Conservation (phyloP, 2,113 vertebrate genomes). For the human (Homo sapiens) region DNA sequence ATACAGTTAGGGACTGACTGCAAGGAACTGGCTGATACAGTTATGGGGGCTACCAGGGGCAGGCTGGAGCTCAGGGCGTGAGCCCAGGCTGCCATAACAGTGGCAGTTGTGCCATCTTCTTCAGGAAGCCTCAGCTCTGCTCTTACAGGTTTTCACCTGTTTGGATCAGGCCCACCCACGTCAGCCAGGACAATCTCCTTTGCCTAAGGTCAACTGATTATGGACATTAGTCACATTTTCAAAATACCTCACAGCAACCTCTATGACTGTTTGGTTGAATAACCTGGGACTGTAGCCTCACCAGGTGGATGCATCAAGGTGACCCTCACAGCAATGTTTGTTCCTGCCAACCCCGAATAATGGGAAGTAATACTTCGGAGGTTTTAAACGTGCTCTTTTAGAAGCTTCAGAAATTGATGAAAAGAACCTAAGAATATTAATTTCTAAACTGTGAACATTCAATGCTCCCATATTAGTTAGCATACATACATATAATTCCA, state of each 20-base stretch:
- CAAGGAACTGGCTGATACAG: not conserved
- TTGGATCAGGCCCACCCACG: not conserved
- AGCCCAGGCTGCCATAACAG: not conserved
- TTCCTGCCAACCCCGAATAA: not conserved
- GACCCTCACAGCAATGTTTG: not conserved
- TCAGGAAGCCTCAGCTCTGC: not conserved
- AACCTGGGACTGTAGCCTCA: not conserved
- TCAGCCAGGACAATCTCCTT: not conserved
- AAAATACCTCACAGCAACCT: not conserved
- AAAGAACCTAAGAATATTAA: not conserved
- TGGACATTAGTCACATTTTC: not conserved
- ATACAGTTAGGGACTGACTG: not conserved
- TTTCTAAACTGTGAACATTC: not conserved
- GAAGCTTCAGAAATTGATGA: not conserved
- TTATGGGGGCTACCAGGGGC: no score
- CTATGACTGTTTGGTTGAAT: accelerated
- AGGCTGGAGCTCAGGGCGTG: no score
- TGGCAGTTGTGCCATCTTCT: not conserved
- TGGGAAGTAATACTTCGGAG: not conserved
- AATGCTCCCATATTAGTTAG: not conserved
- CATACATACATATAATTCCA: not conserved
- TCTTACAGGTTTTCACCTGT: no score
- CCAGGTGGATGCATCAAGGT: not conserved
- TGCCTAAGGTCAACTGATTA: not conserved
- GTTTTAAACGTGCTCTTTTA: not conserved